Evolutionary conservation across 2,113 vertebrate genomes (phyloP), one percentile per base, ranked within the genome.

Genomic region (Illadopsis cleaveri): DNA sequence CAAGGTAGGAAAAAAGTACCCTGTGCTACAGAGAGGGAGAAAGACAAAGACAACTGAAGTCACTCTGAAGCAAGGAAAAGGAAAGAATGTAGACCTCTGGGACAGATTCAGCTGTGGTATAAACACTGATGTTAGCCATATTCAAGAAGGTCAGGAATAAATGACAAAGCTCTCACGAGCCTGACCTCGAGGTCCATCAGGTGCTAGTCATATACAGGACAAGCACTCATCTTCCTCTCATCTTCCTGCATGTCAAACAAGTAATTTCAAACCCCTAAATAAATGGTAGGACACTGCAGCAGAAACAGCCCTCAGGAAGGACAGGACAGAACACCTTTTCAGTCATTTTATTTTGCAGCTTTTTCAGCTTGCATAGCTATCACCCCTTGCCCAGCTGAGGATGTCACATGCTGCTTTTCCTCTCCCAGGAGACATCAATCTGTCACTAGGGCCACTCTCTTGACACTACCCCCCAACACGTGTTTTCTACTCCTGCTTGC

Each of bases 241-340:
- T 72, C 57, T 73, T 82, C 60, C 79, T 61, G 31, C 25, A 22
- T 10, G 40, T 70, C 65, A 71, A 88, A 81, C 5, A 25, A 70
- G 24, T 33, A 15, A 70, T 60, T 92, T 82, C 77, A 82, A 84
- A 17, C 14, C 16, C 48, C 56, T 66, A 60, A 69, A 71, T 35
- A 95, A 92, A 89, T 2, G 2, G 56, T 31, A 81, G 79, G 58
- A 77, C 58, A 62, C 89, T 93, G 89, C 94, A 91, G 81, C 78
- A 95, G 77, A 91, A 95, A 57, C 62, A 97, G n/a, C 40, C 37
- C 70, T 35, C 53, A 82, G 80, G 57, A 94, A 94, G 88, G 90
- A 86, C 82, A 64, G 47, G 66, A 50, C 42, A 64, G 88, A 92
- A 75, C 31, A 56, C 18, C 44, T 88, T 68, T 68, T 69, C n/a